A percentile compares a stretch with the other conserved stretches of the same genome.
phyloP scores from a whole-genome alignment of 2,888 invertebrate genomes.

The Neoascia interrupta region DNA sequence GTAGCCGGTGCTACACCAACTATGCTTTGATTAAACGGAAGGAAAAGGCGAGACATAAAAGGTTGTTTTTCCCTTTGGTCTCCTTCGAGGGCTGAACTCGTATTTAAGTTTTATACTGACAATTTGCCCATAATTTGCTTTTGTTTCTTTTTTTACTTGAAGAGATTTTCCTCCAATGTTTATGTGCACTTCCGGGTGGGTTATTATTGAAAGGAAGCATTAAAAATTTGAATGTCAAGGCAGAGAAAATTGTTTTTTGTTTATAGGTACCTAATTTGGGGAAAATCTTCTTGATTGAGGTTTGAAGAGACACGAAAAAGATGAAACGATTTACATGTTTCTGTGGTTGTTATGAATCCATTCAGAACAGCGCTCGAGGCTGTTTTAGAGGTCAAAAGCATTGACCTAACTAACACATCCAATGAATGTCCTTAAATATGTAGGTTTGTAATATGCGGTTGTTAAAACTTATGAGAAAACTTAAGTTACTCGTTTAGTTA shows the following conservation, averaged over 20 bases:
- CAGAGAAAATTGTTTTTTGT: too few relatives aligned
- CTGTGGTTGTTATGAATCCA: too few relatives aligned
- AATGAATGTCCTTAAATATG: too few relatives aligned
- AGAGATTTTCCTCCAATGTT: conserved; percentile 39
- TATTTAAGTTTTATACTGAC: conserved; percentile 6
- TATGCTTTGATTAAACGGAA: conserved; percentile 19
- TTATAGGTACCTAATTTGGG: too few relatives aligned
- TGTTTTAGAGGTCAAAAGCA: too few relatives aligned
- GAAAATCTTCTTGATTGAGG: not conserved
- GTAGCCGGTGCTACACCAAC: conserved; percentile 19
- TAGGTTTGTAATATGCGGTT: too few relatives aligned
- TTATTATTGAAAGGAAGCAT: conserved; percentile 4
- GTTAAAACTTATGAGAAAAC: too few relatives aligned
- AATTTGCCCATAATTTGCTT: conserved; percentile 45
- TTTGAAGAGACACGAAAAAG: conserved; percentile 4
- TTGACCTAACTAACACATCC: too few relatives aligned
- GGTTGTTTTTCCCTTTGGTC: not conserved
- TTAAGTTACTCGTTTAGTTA: too few relatives aligned
- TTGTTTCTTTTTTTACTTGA: conserved; percentile 27
- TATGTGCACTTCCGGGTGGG: conserved; percentile 30
- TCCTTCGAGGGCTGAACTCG: not conserved
- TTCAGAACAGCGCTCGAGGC: too few relatives aligned
- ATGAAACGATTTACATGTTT: conserved; percentile 27
- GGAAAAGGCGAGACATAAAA: not conserved
- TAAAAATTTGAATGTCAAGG: conserved; percentile 13